Conservation (phyloP, 2,888 invertebrate species). For the Lingula anatina region DNA sequence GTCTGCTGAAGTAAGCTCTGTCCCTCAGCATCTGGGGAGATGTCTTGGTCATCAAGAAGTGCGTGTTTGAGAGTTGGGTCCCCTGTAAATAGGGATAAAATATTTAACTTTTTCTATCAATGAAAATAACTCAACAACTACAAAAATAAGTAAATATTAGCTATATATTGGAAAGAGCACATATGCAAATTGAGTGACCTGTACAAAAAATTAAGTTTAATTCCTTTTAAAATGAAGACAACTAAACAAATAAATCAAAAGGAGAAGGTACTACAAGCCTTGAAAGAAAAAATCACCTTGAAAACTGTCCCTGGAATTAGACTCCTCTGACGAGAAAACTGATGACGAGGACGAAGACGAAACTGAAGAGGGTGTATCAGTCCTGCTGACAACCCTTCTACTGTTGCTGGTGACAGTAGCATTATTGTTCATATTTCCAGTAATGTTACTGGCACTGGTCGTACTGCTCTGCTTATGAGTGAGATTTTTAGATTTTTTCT, state of each 20-base stretch:
- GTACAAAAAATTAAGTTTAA: no score
- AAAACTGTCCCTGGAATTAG: slow-evolving; percentile 33
- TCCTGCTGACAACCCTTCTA: slow-evolving; percentile 17
- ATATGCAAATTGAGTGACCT: no score
- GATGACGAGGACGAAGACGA: no score
- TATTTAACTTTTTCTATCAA: slow-evolving; percentile 2
- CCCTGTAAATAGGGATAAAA: slow-evolving; percentile 12
- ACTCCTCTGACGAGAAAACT: slow-evolving; percentile 25
- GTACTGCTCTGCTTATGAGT: slow-evolving; percentile 11
- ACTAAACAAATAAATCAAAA: background rate
- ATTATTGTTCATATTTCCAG: no score
- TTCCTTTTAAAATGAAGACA: no score
- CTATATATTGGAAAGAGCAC: no score
- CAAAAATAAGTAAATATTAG: no score
- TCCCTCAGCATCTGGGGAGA: slow-evolving; percentile 64
- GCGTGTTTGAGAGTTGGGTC: slow-evolving; percentile 55
- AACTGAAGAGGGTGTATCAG: no score
- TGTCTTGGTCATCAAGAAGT: slow-evolving; percentile 72
- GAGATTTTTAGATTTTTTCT: background rate
- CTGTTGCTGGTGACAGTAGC: slow-evolving; percentile 12
- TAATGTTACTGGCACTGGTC: slow-evolving; percentile 10
- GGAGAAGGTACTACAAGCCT: background rate
- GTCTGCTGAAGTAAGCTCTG: slow-evolving; percentile 66
- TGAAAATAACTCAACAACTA: background rate
- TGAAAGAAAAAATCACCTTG: slow-evolving; percentile 21